Base-by-base conservation (phyloP, 2,797 vertebrate genomes). In the Nyctibius grandis region DNA sequence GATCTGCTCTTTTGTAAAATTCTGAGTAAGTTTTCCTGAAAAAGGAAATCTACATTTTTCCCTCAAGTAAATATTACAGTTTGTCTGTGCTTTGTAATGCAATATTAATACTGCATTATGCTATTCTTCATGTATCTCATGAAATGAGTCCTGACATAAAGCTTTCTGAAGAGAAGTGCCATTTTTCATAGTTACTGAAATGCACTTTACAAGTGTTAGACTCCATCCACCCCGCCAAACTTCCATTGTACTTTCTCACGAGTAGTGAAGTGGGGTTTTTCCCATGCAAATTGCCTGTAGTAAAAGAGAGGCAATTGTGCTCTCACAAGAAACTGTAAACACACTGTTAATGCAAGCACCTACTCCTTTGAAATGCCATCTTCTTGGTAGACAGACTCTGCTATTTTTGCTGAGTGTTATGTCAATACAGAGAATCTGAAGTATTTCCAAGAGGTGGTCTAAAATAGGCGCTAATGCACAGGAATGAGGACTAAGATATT, bases 221-320 rank as follows among this genome's bases (percentile, higher is more conserved):
- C 13, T 10, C 15, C 3, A n/a, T 3, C 3, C 5, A 9, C 2
- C 6, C 16, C 3, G 26, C 26, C 13, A 28, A 51, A 36, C 29
- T 33, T 45, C 28, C 13, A 38, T 42, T 61, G 8, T 26, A 57
- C 1, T 74, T 47, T 54, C n/a, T 87, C 16, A 65, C 2, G 48
- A 69, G 20, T 21, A 77, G 6, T 51, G 22, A 90, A 77, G 13
- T 29, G 4, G 2, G 0, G 5, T 69, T 82, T 65, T 57, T 38
- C 31, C 42, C 31, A 44, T 15, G 3, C 19, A 45, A 76, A 56
- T 38, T 54, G 16, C 23, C 42, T 18, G 5, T 20, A 86, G 78
- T 20, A n/a, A 63, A 74, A 87, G 23, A 53, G 12, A 76, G 13
- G 14, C 13, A 77, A 31, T 20, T 40, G 7, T 3, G 0, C 9